phyloP scores from a whole-genome alignment of 2,797 vertebrate genomes.

The Ataeniobius toweri region DNA sequence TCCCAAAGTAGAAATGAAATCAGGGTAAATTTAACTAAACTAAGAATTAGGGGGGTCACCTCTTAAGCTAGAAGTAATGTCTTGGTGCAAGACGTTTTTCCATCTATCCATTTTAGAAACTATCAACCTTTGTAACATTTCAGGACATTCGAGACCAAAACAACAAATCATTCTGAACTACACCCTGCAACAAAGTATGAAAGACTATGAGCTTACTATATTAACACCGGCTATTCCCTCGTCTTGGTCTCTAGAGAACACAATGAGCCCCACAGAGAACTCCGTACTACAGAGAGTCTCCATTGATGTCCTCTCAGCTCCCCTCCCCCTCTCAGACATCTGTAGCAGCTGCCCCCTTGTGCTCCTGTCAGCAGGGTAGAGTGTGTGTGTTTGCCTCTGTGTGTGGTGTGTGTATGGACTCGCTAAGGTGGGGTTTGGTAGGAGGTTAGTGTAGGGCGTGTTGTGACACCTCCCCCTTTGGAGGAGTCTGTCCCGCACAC shows the following conservation, averaged over 20 bases:
- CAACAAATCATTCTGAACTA: constrained; percentile 20
- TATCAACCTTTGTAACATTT: constrained; percentile 27
- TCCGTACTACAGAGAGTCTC: constrained; percentile 76
- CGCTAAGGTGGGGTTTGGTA: constrained; percentile 72
- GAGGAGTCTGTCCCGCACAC: constrained; percentile 82
- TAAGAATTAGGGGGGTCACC: not conserved
- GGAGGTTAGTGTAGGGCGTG: constrained; percentile 76
- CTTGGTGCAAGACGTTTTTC: not conserved
- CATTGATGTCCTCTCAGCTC: constrained; percentile 82
- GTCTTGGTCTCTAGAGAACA: constrained; percentile 76
- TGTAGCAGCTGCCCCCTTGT: constrained; percentile 88
- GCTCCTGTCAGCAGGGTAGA: constrained; percentile 80
- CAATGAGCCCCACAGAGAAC: constrained; percentile 78
- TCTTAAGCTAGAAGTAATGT: not conserved
- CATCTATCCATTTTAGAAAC: not conserved
- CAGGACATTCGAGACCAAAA: constrained; percentile 8
- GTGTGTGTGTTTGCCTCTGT: constrained; percentile 41
- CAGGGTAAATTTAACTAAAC: not conserved
- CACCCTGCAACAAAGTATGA: constrained; percentile 27
- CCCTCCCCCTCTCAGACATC: constrained; percentile 84
- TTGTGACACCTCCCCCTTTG: constrained; percentile 80
- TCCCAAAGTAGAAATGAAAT: constrained; percentile 3
- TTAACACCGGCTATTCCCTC: constrained; percentile 69
- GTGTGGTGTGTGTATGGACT: constrained; percentile 51
- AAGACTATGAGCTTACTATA: constrained; percentile 68